Evolutionary conservation across 2,797 vertebrate genomes (phyloP).

Genomic region (Enteromius radiatus): DNA sequence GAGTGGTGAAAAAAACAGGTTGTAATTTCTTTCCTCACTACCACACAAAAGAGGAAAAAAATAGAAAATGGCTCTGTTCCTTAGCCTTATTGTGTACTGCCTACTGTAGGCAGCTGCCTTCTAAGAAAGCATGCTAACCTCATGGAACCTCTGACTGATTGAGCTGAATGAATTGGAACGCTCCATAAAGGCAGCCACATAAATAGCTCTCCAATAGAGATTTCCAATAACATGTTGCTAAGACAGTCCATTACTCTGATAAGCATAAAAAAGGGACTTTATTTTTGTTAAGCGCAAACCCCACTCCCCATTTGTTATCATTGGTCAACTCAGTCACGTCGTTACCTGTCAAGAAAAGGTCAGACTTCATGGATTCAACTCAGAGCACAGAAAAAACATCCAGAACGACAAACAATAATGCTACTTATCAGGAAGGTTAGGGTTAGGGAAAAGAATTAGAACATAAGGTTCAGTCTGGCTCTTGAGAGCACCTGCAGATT

Average conservation of each 20-base stretch:
- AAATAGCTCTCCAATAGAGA: background rate
- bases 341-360: conserved; percentile 6
- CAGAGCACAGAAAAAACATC: background rate
- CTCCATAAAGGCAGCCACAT: background rate
- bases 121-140: background rate
- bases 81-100: background rate
- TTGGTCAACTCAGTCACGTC: background rate
- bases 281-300: background rate
- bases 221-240: background rate
- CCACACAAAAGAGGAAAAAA: background rate
- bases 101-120: background rate
- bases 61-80: background rate
- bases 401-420: background rate
- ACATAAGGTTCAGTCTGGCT: background rate
- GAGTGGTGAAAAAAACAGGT: background rate
- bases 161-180: background rate
- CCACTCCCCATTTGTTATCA: background rate
- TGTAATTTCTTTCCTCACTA: background rate
- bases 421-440: background rate
- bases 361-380: background rate
- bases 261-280: background rate
- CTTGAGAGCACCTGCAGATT: background rate
- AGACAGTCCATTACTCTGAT: background rate
- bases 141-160: background rate
- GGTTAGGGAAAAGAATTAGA: background rate